Evolutionary conservation across 2,797 vertebrate genomes (phyloP).

Genomic region (Adelosebastes latens): DNA sequence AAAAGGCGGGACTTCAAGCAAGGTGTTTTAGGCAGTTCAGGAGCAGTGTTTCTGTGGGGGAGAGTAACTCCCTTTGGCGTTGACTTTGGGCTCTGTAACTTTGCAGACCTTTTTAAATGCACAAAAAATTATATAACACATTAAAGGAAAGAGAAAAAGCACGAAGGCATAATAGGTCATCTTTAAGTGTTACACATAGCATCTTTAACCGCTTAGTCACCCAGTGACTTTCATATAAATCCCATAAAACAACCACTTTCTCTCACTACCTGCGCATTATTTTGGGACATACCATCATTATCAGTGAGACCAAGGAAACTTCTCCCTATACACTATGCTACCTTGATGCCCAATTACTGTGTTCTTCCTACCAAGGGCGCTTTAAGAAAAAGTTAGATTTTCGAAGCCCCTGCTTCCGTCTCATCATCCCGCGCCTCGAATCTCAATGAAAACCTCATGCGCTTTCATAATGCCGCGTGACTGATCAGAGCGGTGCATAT

Average conservation of each 20-base stretch:
- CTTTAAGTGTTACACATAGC: not conserved
- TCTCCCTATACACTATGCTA: not conserved
- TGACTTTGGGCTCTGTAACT: too few species aligned
- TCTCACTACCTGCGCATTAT: not conserved
- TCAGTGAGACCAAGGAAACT: not conserved
- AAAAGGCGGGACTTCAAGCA: too few species aligned
- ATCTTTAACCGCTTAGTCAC: not conserved
- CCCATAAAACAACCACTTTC: not conserved
- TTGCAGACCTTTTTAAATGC: too few species aligned
- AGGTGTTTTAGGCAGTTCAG: too few species aligned
- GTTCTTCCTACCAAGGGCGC: not conserved
- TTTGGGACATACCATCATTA: not conserved
- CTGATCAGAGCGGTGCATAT: constrained; percentile 44
- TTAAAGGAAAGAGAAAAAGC: too few species aligned
- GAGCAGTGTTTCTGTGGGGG: too few species aligned
- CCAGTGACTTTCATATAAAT: not conserved
- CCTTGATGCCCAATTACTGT: not conserved
- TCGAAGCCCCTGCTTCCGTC: not conserved
- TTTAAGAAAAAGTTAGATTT: not conserved
- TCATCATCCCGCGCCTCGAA: constrained; percentile 2
- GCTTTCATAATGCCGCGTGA: constrained; percentile 34
- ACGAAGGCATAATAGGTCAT: too few species aligned
- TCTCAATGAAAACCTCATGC: constrained; percentile 46
- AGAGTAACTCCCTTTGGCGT: too few species aligned
- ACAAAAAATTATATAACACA: too few species aligned